Conservation (phyloP, 1,140 invertebrate species). For the Meloidogyne floridensis region DNA sequence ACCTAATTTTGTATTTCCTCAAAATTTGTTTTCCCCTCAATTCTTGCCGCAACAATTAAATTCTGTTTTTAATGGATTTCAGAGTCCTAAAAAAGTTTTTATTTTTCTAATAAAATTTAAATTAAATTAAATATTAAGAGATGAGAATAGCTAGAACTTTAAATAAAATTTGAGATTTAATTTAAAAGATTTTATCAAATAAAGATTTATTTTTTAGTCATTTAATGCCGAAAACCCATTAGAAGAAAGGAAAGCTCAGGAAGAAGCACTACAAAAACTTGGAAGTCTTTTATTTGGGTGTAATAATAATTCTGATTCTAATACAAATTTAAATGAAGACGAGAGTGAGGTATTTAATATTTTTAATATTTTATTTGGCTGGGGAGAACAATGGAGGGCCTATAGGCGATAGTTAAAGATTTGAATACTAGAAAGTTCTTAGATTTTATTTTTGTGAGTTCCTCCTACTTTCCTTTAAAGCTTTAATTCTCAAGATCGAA, state of each 20-base stretch:
- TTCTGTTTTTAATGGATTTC: background rate
- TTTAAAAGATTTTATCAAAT: no score
- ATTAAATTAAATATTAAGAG: background rate
- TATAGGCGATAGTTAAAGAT: no score
- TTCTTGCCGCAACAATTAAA: constrained; percentile 4
- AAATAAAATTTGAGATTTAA: no score
- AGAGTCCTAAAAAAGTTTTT: background rate
- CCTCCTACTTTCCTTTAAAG: no score
- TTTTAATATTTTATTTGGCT: background rate
- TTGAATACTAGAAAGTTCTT: no score
- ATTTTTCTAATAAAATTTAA: background rate
- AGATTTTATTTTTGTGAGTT: no score
- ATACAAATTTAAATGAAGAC: background rate
- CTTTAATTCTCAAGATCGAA: no score
- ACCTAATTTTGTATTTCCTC: background rate
- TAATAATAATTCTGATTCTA: no score
- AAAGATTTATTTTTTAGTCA: background rate
- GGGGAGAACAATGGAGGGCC: no score
- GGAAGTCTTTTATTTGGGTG: background rate
- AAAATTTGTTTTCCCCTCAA: background rate
- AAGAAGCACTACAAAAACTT: background rate
- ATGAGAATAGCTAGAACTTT: no score
- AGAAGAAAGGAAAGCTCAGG: background rate
- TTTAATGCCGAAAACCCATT: background rate
- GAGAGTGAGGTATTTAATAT: background rate